Evolutionary conservation across 1,140 invertebrate species (phyloP), one percentile per base, ranked within the genome.

Genomic region (Harlomillsia oculata): DNA sequence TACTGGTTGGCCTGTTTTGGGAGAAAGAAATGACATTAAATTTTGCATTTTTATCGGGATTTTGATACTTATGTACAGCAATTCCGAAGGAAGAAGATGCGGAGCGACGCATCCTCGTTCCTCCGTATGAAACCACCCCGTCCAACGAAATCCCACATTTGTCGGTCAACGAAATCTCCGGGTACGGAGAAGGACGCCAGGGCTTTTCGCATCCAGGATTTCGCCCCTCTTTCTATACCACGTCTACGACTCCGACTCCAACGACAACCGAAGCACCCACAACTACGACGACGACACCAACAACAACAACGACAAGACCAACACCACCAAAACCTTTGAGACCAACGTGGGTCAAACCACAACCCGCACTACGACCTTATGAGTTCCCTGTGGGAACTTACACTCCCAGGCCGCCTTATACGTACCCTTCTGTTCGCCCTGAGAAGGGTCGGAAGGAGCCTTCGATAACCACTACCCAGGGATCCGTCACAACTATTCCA

Each of bases 141-240:
- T 63, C 62, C 6, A 65, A 65, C 40, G 61, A 63, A 37, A 63
- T 63, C 5, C 61, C 56, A 11, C 11, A 56, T 28, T 39, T 63
- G 6, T 30, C 56, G 0, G 55, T 56, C 3, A 53, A 56, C 26
- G 62, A 61, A 53, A 43, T 63, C 36, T 28, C 36, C n/a, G 4
- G 46, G 3, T 20, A 45, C 34, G 54, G 2, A 5, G 18, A 20
- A 13, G 16, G 4, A 37, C 30, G 43, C 13, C 44, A 43, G 21
- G 13, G 20, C 32, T 50, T 50, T 18, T 54, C 25, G 30, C 20
- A 20, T 28, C 5, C 29, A 29, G 4, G 2, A 6, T 56, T 56
- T 55, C 28, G 9, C 1, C 44, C 44, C 2, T n/a, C n/a, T n/a
- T n/a, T n/a, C n/a, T n/a, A n/a, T n/a, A 34, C 30, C 39, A 20